A percentile compares a stretch with the other conserved stretches of the same genome.
Conservation (phyloP, 2,888 invertebrate genomes). For the Mycalesis mineus region DNA sequence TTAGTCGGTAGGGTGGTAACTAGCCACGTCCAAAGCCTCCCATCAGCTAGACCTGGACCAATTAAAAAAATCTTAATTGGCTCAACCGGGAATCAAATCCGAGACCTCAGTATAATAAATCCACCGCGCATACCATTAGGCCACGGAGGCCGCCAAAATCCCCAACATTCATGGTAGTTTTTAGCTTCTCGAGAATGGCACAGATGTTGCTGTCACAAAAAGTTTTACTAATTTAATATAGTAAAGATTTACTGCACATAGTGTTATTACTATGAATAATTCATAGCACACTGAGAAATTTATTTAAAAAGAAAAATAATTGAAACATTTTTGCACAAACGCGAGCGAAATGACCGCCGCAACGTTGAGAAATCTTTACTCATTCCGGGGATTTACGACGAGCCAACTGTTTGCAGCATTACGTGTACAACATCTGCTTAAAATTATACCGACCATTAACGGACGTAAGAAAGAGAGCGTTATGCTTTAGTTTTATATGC, state of each 20-base stretch:
- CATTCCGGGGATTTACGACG: conserved; percentile 21
- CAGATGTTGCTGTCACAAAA: no score
- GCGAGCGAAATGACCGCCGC: conserved; percentile 11
- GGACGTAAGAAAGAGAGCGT: not conserved
- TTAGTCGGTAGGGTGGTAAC: no score
- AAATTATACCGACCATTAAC: conserved; percentile 15
- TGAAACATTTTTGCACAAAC: conserved; percentile 11
- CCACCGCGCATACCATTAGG: no score
- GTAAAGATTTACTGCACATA: not conserved
- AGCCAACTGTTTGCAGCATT: conserved; percentile 17
- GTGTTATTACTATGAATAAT: not conserved
- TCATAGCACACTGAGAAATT: no score
- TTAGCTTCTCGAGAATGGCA: no score
- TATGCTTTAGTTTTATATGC: not conserved
- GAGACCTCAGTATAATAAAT: no score
- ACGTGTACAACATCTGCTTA: conserved; percentile 21
- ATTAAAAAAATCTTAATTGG: no score
- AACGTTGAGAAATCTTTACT: conserved; percentile 18
- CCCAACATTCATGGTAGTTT: no score
- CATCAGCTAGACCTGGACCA: no score
- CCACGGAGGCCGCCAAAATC: no score
- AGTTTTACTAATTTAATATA: not conserved
- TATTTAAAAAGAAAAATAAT: not conserved
- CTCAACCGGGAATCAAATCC: no score
- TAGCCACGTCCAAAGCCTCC: no score